Evolutionary conservation across 2,888 invertebrate species (phyloP).

Genomic region (Yponomeuta malinellus): DNA sequence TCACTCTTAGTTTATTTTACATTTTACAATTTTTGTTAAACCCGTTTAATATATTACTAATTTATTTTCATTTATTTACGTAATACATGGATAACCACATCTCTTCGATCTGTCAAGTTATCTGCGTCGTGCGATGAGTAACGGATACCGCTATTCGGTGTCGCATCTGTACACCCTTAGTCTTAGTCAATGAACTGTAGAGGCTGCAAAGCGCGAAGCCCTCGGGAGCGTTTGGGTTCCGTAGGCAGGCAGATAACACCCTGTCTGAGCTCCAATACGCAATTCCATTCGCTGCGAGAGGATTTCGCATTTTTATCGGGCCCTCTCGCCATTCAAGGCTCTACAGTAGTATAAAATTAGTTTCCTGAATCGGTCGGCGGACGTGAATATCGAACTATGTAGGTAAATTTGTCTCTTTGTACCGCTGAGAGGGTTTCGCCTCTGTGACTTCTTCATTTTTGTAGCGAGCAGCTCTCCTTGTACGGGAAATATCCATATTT

Average conservation of each 20-base stretch:
- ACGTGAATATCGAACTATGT: not conserved
- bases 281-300: constrained; percentile 66
- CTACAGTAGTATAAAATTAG: constrained; percentile 12
- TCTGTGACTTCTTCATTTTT: not conserved
- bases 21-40: no score
- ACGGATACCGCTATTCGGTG: no score
- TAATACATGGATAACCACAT: no score
- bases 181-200: constrained; percentile 35
- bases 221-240: constrained; percentile 66
- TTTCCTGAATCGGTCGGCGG: not conserved
- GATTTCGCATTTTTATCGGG: constrained; percentile 67
- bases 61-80: no score
- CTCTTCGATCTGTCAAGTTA: no score
- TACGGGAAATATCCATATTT: no score
- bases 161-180: not conserved
- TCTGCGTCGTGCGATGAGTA: no score
- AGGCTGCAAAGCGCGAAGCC: constrained; percentile 43
- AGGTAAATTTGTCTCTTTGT: constrained; percentile 2
- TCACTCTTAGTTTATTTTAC: no score
- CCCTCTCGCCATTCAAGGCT: constrained; percentile 26
- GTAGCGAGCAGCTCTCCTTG: no score
- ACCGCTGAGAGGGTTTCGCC: not conserved
- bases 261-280: constrained; percentile 72
- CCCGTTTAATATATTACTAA: no score
- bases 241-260: constrained; percentile 70